Conservation (phyloP, 2,113 vertebrate species). For the Coregonus clupeaformis region DNA sequence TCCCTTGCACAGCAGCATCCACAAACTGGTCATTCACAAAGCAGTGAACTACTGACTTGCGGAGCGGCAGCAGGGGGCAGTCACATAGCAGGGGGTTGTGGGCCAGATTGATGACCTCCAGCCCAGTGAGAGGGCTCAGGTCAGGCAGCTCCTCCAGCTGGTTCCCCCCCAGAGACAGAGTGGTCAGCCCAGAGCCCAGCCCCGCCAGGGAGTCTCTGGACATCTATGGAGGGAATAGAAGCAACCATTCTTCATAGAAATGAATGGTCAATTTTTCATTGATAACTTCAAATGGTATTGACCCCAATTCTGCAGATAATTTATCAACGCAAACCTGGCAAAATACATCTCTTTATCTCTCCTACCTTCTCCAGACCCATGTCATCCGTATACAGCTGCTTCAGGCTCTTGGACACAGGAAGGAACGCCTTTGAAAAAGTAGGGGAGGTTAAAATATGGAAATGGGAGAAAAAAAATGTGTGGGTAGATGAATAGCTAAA, state of each 20-base stretch:
- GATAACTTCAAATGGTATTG: no score
- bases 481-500: neutral
- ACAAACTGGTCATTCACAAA: neutral
- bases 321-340: no score
- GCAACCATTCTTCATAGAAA: no score
- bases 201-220: slow-evolving; percentile 75
- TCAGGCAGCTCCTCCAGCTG: slow-evolving; percentile 75
- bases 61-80: slow-evolving; percentile 79
- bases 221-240: slow-evolving; percentile 52
- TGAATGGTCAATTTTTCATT: no score
- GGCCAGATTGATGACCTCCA: slow-evolving; percentile 81
- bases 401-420: slow-evolving; percentile 73
- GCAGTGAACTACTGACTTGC: slow-evolving; percentile 69
- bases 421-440: slow-evolving; percentile 63
- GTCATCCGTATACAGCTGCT: slow-evolving; percentile 81
- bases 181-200: slow-evolving; percentile 73
- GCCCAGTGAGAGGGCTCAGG: slow-evolving; percentile 69
- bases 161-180: slow-evolving; percentile 83
- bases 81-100: slow-evolving; percentile 84
- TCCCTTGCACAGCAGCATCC: no score
- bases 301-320: no score
- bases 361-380: slow-evolving; percentile 78
- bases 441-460: no score
- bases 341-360: neutral
- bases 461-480: neutral